Percentiles rank a stretch among this genome's conserved stretches.
These are phyloP conservation scores for Remorina albescens DNA, from an alignment of 2,797 vertebrate species.

Conservation along the genomic window DNA sequence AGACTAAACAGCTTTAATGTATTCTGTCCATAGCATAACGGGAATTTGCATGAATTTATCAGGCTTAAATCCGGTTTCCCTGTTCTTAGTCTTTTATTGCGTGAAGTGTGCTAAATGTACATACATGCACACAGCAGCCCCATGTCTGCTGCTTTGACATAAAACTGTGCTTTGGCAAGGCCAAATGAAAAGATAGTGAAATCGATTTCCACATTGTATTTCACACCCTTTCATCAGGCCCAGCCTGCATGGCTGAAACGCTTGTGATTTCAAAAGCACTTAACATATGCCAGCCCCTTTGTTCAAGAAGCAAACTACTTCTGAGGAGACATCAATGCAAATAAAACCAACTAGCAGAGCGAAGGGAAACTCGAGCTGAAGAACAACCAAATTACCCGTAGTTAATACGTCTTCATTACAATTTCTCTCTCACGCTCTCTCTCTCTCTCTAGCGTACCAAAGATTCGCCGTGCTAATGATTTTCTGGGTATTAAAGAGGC, in stretches of 20 bases:
- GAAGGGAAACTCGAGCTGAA: slow-evolving; percentile 86
- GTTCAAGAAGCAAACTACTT: slow-evolving; percentile 88
- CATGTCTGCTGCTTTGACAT: slow-evolving; percentile 62
- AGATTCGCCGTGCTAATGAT: slow-evolving; percentile 85
- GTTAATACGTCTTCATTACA: slow-evolving; percentile 87
- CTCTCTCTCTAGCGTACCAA: slow-evolving; percentile 66
- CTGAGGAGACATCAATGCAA: slow-evolving; percentile 87
- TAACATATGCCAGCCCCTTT: slow-evolving; percentile 88
- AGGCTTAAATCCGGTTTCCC: slow-evolving; percentile 69
- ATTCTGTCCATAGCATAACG: slow-evolving; percentile 61
- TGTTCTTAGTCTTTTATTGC: slow-evolving; percentile 67
- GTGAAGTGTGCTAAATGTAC: slow-evolving; percentile 78
- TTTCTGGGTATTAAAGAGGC: slow-evolving; percentile 85
- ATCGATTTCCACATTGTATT: slow-evolving; percentile 89
- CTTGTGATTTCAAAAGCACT: slow-evolving; percentile 89
- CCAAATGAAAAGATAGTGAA: slow-evolving; percentile 83
- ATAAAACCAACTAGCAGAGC: slow-evolving; percentile 87
- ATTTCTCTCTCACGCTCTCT: slow-evolving; percentile 62
- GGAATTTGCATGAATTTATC: slow-evolving; percentile 78
- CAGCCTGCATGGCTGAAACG: slow-evolving; percentile 81
- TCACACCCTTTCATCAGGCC: slow-evolving; percentile 87
- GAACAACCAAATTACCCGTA: slow-evolving; percentile 89
- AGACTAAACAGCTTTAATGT: slow-evolving; percentile 67
- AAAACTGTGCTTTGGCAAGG: slow-evolving; percentile 75
- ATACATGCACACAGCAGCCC: slow-evolving; percentile 64